phyloP scores from a whole-genome alignment of 2,797 vertebrate genomes.

The Eospalax fontanierii region DNA sequence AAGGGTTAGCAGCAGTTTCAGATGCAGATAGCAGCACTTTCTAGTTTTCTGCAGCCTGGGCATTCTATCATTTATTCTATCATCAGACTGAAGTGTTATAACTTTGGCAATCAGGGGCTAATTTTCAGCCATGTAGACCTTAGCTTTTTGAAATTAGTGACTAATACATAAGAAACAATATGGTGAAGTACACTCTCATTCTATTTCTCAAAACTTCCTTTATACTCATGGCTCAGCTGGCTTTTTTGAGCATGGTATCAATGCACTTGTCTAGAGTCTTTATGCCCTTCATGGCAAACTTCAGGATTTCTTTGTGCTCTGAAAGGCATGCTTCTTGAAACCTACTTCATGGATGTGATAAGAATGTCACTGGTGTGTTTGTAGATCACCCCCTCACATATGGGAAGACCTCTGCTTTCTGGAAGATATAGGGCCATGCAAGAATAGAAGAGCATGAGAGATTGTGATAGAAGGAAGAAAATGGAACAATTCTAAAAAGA shows the following conservation, averaged over 20 bases:
- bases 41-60: too few species aligned
- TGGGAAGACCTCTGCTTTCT: not conserved
- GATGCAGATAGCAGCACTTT: too few species aligned
- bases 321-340: not conserved
- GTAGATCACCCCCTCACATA: not conserved
- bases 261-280: not conserved
- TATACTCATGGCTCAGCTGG: not conserved
- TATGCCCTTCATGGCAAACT: not conserved
- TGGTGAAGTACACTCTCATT: not conserved
- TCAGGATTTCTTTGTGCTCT: not conserved
- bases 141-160: not conserved
- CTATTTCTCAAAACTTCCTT: not conserved
- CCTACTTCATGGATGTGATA: not conserved
- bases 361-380: not conserved
- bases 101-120: not conserved
- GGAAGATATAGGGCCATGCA: not conserved
- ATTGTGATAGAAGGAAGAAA: not conserved
- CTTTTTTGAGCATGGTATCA: not conserved
- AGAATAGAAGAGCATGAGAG: not conserved
- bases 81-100: not conserved
- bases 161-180: not conserved
- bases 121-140: not conserved
- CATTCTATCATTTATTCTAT: not conserved
- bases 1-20: too few species aligned
- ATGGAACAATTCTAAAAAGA: not conserved